Base-by-base conservation (phyloP, 2,888 invertebrate genomes). In the Clivina fossor region DNA sequence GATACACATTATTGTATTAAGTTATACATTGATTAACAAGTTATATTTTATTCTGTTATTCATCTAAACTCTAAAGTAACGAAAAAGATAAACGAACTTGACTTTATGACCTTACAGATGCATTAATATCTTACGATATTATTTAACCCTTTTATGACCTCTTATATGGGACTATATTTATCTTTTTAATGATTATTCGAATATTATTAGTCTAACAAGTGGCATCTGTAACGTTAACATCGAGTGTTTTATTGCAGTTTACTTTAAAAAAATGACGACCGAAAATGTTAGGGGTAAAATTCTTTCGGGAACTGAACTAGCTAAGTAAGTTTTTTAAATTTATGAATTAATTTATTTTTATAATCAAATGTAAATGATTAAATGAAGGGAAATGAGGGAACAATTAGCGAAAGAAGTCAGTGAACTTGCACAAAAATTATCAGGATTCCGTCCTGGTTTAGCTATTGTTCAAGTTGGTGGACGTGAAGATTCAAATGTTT, bases 401-500 rank as follows among this genome's bases (percentile, higher is more conserved):
- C 78, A 83, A 38, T 76, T 94, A 38, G 78, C 80, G 4, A 73
- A 76, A 63, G 83, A 90, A 67, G 88, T 93, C 3, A 67, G 70
- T 3, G 74, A 77, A 49, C 70, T 89, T 59, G 79, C 80, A 43
- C 69, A 76, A 49, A 72, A 75, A 59, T 67, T 82, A 54, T 78
- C 85, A 2, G 74, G 78, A 58, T 93, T 89, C 71, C 73, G 74
- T 60, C 88, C 89, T 0, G 86, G 88, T 9, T 78, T 98, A 61
- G 91, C 94, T 16, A 95, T 98, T 69, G 90, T 98, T 37, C 90
- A 98, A 81, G 98, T 99, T 58, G 99, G 99, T 8, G 89, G 87
- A 1, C 82, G 97, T 1, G 93, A 94, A 72, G 98, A 99, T 75
- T 98, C 98, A 37, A 97, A 97, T 77, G 96, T 98, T 3, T 99